phyloP scores from a whole-genome alignment of 2,888 invertebrate species.

The Podotricha telesiphe region DNA sequence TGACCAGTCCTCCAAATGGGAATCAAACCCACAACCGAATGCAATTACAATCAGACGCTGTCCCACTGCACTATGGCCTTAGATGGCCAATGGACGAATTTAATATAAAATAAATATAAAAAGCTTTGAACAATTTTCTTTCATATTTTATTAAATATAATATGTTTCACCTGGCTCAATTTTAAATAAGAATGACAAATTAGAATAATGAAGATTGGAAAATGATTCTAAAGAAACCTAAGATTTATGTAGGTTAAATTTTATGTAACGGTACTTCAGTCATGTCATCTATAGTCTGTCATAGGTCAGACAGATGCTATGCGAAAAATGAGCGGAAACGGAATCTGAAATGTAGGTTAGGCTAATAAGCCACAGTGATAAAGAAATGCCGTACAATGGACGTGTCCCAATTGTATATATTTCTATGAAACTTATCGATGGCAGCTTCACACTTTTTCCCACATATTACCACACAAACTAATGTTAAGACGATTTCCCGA shows the following conservation, averaged over 20 bases:
- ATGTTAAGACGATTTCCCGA: no score
- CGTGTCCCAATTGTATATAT: conserved; percentile 6
- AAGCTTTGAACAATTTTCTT: no score
- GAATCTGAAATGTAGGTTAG: conserved; percentile 25
- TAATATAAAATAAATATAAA: no score
- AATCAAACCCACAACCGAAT: no score
- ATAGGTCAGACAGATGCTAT: conserved; percentile 16
- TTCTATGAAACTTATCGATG: conserved; percentile 1
- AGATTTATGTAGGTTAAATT: background rate
- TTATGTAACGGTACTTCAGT: background rate
- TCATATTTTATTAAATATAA: no score
- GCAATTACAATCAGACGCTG: no score
- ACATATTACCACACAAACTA: no score
- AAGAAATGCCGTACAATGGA: conserved; percentile 15
- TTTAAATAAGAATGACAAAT: background rate
- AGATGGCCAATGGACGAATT: no score
- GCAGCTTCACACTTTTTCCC: no score
- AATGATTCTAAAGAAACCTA: background rate
- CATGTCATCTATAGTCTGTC: conserved; percentile 10
- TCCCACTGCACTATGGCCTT: no score
- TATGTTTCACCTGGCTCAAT: no score
- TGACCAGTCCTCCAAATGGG: no score
- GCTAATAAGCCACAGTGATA: conserved; percentile 27
- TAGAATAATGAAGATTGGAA: background rate
- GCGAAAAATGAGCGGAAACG: conserved; percentile 23